Percentiles rank a stretch among this genome's conserved stretches.
phyloP scores from a whole-genome alignment of 2,888 invertebrate species.

The Cantharis rufa region DNA sequence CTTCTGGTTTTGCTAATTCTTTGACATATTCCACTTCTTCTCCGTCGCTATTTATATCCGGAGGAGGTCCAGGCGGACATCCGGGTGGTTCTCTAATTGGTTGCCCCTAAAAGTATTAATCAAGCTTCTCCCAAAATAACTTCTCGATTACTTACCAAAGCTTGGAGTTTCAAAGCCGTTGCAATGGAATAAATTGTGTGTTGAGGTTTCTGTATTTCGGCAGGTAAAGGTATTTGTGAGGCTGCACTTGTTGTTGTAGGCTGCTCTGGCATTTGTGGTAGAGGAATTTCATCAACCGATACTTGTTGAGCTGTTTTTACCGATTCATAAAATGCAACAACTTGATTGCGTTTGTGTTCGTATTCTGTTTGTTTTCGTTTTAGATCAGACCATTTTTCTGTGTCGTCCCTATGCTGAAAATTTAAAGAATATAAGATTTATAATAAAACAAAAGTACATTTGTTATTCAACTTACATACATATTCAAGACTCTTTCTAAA shows the following conservation, averaged over 20 bases:
- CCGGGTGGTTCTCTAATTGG: slow-evolving; percentile 75
- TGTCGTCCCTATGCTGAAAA: slow-evolving; percentile 89
- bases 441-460: too few species aligned
- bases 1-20: slow-evolving; percentile 37
- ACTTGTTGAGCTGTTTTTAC: slow-evolving; percentile 95
- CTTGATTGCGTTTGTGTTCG: slow-evolving; percentile 82
- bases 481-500: slow-evolving; percentile 88
- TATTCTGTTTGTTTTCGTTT: slow-evolving; percentile 90
- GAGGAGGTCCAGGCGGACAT: slow-evolving; percentile 84
- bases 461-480: slow-evolving; percentile 82
- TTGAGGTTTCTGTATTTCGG: slow-evolving; percentile 52
- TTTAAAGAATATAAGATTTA: too few species aligned
- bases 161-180: slow-evolving; percentile 53
- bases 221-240: slow-evolving; percentile 51
- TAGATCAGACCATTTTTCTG: slow-evolving; percentile 91
- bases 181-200: slow-evolving; percentile 56
- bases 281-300: slow-evolving; percentile 92
- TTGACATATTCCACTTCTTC: slow-evolving; percentile 54
- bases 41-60: slow-evolving; percentile 69
- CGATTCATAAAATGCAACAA: slow-evolving; percentile 92
- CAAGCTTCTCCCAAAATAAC: not conserved
- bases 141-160: slow-evolving; percentile 41
- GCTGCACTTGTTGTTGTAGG: slow-evolving; percentile 40
- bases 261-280: slow-evolving; percentile 72
- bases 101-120: slow-evolving; percentile 52